Evolutionary conservation across 2,888 invertebrate genomes (phyloP), one percentile per base, ranked within the genome.

Genomic region (Plusia festucae): DNA sequence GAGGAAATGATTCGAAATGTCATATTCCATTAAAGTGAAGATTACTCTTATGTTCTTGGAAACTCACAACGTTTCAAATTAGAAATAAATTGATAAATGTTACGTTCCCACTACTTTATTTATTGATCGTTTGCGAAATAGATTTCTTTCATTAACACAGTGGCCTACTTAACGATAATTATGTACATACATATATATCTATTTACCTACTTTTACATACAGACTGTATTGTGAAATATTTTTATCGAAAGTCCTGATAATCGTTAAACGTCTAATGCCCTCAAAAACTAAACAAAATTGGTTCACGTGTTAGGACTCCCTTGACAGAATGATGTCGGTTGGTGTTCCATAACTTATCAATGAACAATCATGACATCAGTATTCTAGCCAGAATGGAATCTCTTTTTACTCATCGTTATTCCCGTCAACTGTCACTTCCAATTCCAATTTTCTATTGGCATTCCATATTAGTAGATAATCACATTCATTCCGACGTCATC

Each of bases 351-450:
- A n/a, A n/a, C n/a, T n/a, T n/a, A n/a, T n/a, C n/a, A n/a, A n/a
- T n/a, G n/a, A n/a, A n/a, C n/a, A n/a, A n/a, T n/a, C n/a, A n/a
- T n/a, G n/a, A n/a, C n/a, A n/a, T n/a, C n/a, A n/a, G n/a, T n/a
- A n/a, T n/a, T n/a, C n/a, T n/a, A n/a, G n/a, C n/a, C n/a, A 0
- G 44, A 7, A 8, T n/a, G 13, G n/a, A 1, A 40, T 2, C 15
- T 18, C 40, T 40, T 5, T 57, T 15, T n/a, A 59, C 46, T 27
- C 16, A 46, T 46, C 20, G 15, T 22, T 6, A 52, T 46, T 63
- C 68, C 60, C 53, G 24, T 60, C 62, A 54, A 51, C 74, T 66
- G 64, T 74, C 70, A 70, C 63, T 62, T 75, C 64, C 75, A 66
- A 52, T 63, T 58, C 51, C 40, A 66, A 70, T 70, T 74, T 56